Conservation (phyloP, 64 coral and sea anemone genomes). For the Astreopora myriophthalma region DNA sequence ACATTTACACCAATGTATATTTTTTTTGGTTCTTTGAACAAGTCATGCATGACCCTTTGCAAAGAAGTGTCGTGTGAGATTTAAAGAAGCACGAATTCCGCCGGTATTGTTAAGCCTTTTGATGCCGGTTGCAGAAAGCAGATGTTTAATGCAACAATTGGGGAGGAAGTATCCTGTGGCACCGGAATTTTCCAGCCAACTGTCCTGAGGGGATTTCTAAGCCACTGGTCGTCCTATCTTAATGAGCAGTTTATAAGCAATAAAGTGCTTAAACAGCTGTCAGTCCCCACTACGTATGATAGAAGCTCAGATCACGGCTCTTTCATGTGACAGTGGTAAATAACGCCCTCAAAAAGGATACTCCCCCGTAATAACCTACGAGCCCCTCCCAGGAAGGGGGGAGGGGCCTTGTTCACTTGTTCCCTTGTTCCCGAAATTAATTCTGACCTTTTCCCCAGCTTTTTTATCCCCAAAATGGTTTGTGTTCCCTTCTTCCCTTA, state of each 20-base stretch:
- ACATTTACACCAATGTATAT: not conserved
- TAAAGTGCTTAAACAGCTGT: conserved; percentile 3
- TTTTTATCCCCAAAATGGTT: too few relatives aligned
- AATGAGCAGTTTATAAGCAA: conserved; percentile 45
- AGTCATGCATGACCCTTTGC: not conserved
- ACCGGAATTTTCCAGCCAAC: not conserved
- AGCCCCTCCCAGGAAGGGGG: too few relatives aligned
- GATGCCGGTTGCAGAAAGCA: not conserved
- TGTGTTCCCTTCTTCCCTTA: too few relatives aligned
- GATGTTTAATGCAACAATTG: not conserved
- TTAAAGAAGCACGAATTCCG: too few relatives aligned
- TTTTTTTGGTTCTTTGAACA: not conserved
- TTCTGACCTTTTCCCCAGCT: too few relatives aligned
- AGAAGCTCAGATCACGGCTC: not conserved
- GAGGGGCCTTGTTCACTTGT: too few relatives aligned
- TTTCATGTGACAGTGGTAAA: not conserved
- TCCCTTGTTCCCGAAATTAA: too few relatives aligned
- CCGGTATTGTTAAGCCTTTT: too few relatives aligned
- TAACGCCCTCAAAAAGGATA: not conserved
- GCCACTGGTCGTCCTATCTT: not conserved
- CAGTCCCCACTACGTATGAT: not conserved
- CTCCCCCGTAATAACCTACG: too few relatives aligned
- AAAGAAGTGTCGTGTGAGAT: not conserved
- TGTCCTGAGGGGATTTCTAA: conserved; percentile 8
- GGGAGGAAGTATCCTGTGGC: not conserved